Evolutionary conservation across 1,140 invertebrate species (phyloP).

Genomic region (Macrotrachela quadricornifera): DNA sequence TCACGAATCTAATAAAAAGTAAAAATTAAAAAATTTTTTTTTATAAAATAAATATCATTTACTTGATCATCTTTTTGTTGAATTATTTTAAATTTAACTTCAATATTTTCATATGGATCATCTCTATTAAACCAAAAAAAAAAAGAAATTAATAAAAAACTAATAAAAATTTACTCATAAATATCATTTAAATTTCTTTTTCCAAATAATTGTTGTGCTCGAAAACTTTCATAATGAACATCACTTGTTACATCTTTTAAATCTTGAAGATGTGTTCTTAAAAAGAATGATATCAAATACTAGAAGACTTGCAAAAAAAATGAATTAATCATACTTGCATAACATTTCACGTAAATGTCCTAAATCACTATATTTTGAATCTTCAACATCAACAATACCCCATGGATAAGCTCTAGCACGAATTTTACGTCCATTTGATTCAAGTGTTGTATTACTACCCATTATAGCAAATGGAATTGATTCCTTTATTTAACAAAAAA

Average conservation of each 20-base stretch:
- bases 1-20: too few relatives aligned
- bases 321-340: neutral
- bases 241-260: slow-evolving; percentile 81
- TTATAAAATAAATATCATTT: too few relatives aligned
- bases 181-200: too few relatives aligned
- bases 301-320: neutral
- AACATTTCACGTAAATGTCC: neutral
- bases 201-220: slow-evolving; percentile 18
- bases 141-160: too few relatives aligned
- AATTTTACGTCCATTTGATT: slow-evolving; percentile 38
- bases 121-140: too few relatives aligned
- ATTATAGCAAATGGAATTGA: slow-evolving; percentile 75
- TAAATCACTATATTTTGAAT: too few relatives aligned
- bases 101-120: too few relatives aligned
- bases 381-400: slow-evolving; percentile 65
- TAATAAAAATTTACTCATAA: too few relatives aligned
- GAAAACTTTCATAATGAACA: slow-evolving; percentile 84
- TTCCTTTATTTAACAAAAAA: neutral
- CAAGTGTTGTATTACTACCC: slow-evolving; percentile 64
- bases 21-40: too few relatives aligned
- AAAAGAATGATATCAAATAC: slow-evolving; percentile 37
- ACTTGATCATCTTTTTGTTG: too few relatives aligned
- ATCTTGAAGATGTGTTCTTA: slow-evolving; percentile 70
- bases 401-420: slow-evolving; percentile 82
- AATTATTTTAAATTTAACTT: too few relatives aligned